Evolutionary conservation across 2,113 vertebrate genomes (phyloP), one percentile per base, ranked within the genome.

Genomic region (Callocephalon fimbriatum): DNA sequence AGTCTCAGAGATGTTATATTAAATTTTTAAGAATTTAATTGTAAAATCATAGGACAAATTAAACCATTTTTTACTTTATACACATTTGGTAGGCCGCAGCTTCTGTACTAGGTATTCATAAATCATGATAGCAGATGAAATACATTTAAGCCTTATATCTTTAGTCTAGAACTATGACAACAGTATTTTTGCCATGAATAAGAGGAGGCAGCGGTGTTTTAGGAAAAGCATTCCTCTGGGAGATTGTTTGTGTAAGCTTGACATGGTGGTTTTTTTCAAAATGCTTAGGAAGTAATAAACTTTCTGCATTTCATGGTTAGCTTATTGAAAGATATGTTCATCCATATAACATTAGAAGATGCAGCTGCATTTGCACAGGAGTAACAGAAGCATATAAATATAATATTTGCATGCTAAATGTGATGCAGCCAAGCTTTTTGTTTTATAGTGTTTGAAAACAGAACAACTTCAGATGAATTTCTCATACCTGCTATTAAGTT

Each of bases 361-460:
- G 53, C 73, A 90, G 32, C 59, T 66, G 56, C 40, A 35, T 93
- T 94, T 94, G 40, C 78, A 83, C 40, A 73, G 71, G 66, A 89
- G 37, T 70, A 70, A 44, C 18, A 75, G 80, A 78, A 94, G 61
- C 38, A 37, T 40, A 35, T 50, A 89, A 85, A 72, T 79, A 29
- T 12, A 58, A 27, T 71, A 78, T 63, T 79, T 90, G 32, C 42
- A 19, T 91, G 80, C 59, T 93, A 72, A 61, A 45, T 61, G 45
- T 53, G 45, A 84, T 85, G 48, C 26, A 22, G 79, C 88, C 48
- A 79, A 76, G 68, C 19, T 81, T 87, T 84, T 84, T 38, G 9
- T 61, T 92, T 88, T 85, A 42, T 5, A 89, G n/a, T 48, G 68
- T 53, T 73, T 91, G 47, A 82, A 82, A 95, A 62, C 35, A 48